Percentiles rank a stretch among this genome's conserved stretches.
These are phyloP conservation scores for Charadrius vociferus DNA, from an alignment of 2,113 vertebrate species.

Conservation along the genomic window DNA sequence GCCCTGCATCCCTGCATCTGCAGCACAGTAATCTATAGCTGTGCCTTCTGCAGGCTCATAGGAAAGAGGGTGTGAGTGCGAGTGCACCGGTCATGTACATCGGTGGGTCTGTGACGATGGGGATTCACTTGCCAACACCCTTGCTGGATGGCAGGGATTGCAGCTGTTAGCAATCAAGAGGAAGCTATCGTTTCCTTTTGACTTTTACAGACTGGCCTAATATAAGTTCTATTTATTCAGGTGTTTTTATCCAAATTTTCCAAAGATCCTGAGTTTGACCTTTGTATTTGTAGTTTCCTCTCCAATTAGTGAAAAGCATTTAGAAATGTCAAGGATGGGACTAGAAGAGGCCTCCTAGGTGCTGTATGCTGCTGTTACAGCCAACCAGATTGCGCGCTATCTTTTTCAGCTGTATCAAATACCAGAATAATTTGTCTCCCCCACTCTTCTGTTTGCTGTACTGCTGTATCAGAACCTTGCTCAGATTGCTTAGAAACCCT, in stretches of 20 bases:
- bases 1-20: background rate
- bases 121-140: background rate
- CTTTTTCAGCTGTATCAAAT: background rate
- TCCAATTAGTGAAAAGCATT: conserved; percentile 30
- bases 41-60: background rate
- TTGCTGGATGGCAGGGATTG: conserved; percentile 11
- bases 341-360: background rate
- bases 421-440: background rate
- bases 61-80: background rate
- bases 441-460: background rate
- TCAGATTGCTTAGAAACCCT: conserved; percentile 34
- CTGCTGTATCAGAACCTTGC: background rate
- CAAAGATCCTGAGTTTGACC: background rate
- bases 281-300: background rate
- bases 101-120: fast-evolving
- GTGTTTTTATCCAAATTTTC: conserved; percentile 54
- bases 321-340: conserved; percentile 7
- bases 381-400: background rate
- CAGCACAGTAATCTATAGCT: background rate
- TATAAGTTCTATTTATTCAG: conserved; percentile 53
- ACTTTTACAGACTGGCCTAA: conserved; percentile 37
- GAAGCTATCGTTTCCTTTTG: conserved; percentile 54
- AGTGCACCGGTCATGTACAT: fast-evolving
- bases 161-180: conserved; percentile 42
- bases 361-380: background rate